Base-by-base conservation (phyloP, 2,888 invertebrate species). In the Tiphia femorata region DNA sequence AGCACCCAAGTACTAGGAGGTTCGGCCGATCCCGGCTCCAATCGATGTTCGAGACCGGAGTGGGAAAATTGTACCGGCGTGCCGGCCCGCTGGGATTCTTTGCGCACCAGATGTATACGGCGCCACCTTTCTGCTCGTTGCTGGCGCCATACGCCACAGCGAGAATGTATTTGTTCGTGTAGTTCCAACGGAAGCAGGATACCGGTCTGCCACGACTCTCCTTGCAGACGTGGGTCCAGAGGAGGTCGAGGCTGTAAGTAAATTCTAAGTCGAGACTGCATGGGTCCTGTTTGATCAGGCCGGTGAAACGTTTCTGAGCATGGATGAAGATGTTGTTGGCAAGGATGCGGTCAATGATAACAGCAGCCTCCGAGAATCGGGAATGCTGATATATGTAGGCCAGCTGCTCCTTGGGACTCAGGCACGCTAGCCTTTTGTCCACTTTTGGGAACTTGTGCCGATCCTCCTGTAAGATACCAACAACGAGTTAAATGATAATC, bases 71-170 rank as follows among this genome's bases (percentile, higher is more conserved):
- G 72, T 90, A 93, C 4, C 86, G 76, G 58, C 92, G 86, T 78
- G 93, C 94, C 0, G 94, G 94, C 74, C 90, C 89, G 10, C 88
- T 87, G 0, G 93, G 93, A 80, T 94, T 94, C 82, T 95, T 86
- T 1, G 80, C 75, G 29, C 90, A 92, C 95, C 95, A 95, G 53
- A 94, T 81, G 67, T 90, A 87, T 1, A 94, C 86, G 29, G 90
- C 75, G 0, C 95, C 94, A 90, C 71, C 89, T 88, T 0, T 61
- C 4, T 12, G 33, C 1, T 37, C 44, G 0, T 35, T 21, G 1
- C 51, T 58, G 3, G 74, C 56, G 0, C 92, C 93, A 75, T 94
- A 92, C 8, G 88, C 91, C 0, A 91, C 91, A 0, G 93, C 94
- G 30, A 95, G 76, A 5, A 95, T 86, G 68, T 92, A 90, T 7